A percentile compares a stretch with the other conserved stretches of the same genome.
These are phyloP conservation scores for Formica selysi DNA, from an alignment of 1,140 invertebrate species.

Conservation along the genomic window DNA sequence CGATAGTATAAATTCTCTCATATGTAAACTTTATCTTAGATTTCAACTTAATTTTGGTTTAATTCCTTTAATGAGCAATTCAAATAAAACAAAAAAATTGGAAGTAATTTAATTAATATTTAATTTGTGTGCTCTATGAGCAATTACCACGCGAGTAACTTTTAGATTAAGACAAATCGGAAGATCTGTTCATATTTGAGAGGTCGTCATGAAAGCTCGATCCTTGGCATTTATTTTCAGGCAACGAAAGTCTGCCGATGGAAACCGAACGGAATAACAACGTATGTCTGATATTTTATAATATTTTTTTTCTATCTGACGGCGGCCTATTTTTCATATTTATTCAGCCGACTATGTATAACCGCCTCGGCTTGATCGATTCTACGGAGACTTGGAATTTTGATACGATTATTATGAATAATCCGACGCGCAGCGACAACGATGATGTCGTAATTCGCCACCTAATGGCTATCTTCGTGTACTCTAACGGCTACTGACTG, in stretches of 20 bases:
- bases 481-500: slow-evolving; percentile 80
- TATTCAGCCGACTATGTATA: slow-evolving; percentile 42
- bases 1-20: neutral
- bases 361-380: slow-evolving; percentile 39
- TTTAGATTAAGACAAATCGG: neutral
- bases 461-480: slow-evolving; percentile 64
- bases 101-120: slow-evolving; percentile 29
- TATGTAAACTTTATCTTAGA: neutral
- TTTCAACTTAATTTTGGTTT: neutral
- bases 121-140: neutral
- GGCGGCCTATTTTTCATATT: neutral
- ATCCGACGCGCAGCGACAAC: slow-evolving; percentile 56
- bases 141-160: neutral
- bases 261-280: slow-evolving; percentile 66
- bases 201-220: slow-evolving; percentile 46
- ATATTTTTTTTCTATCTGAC: slow-evolving; percentile 12
- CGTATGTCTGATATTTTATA: slow-evolving; percentile 34
- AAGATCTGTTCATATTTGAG: slow-evolving; percentile 26
- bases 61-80: slow-evolving; percentile 14
- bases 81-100: neutral
- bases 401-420: slow-evolving; percentile 70
- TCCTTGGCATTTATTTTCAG: slow-evolving; percentile 13
- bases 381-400: slow-evolving; percentile 65
- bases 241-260: slow-evolving; percentile 70
- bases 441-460: slow-evolving; percentile 65